A percentile compares a stretch with the other conserved stretches of the same genome.
Evolutionary conservation across 1,140 invertebrate genomes (phyloP).

Genomic region (Centruroides sculpturatus): DNA sequence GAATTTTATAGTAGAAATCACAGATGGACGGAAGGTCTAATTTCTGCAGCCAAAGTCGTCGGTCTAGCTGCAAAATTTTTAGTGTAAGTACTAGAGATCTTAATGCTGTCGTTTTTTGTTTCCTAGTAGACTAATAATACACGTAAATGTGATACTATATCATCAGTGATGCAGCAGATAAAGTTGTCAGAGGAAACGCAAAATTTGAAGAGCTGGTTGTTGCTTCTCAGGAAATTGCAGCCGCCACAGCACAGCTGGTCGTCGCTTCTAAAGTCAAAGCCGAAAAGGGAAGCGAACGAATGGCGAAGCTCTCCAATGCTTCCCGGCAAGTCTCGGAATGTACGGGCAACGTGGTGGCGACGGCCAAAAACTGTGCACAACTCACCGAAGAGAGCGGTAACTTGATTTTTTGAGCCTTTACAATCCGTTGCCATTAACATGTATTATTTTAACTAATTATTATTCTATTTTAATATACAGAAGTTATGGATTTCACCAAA

Average conservation of each 20-base stretch:
- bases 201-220: constrained; percentile 90
- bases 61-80: constrained; percentile 87
- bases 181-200: constrained; percentile 68
- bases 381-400: constrained; percentile 68
- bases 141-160: too few relatives aligned
- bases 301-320: constrained; percentile 61
- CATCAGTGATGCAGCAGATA: constrained; percentile 74
- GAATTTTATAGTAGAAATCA: constrained; percentile 98
- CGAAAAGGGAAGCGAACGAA: constrained; percentile 57
- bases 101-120: too few relatives aligned
- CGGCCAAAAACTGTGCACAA: constrained; percentile 71
- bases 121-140: too few relatives aligned
- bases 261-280: constrained; percentile 59
- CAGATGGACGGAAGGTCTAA: constrained; percentile 70
- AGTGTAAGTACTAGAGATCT: constrained; percentile 47
- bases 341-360: constrained; percentile 82
- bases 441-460: neutral
- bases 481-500: constrained; percentile 75
- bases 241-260: constrained; percentile 90
- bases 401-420: too few relatives aligned
- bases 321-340: constrained; percentile 75
- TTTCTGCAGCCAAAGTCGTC: constrained; percentile 95
- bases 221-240: constrained; percentile 92
- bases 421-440: too few relatives aligned
- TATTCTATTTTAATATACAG: constrained; percentile 30